A percentile compares a stretch with the other conserved stretches of the same genome.
Conservation (phyloP, 2,888 invertebrate species). For the Cephus rjabovi region DNA sequence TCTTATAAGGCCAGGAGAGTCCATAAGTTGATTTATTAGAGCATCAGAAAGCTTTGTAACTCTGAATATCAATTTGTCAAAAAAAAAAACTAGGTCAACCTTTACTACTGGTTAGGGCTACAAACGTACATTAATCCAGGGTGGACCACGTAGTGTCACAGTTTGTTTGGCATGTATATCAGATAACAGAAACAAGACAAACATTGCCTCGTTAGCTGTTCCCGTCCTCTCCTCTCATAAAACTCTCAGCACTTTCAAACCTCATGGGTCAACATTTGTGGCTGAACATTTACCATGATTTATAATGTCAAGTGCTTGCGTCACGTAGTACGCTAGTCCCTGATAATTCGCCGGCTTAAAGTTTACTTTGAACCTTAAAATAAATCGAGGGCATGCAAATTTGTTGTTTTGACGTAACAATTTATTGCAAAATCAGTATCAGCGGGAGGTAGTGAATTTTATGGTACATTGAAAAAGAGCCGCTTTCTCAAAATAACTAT, state of each 20-base stretch:
- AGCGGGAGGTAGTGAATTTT: background rate
- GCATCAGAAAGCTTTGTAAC: background rate
- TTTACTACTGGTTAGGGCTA: background rate
- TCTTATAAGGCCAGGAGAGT: background rate
- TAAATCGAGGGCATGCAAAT: background rate
- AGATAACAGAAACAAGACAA: constrained; percentile 21
- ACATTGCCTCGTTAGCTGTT: constrained; percentile 21
- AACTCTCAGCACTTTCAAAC: constrained; percentile 15
- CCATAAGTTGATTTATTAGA: background rate
- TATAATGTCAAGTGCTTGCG: constrained; percentile 11
- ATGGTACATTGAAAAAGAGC: background rate
- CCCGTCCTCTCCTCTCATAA: background rate
- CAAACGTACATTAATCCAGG: constrained; percentile 17
- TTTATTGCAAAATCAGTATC: background rate
- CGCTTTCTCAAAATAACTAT: background rate
- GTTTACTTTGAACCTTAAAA: background rate
- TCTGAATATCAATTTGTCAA: background rate
- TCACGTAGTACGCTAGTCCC: constrained; percentile 9
- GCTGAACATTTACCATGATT: constrained; percentile 12
- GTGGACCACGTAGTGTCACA: constrained; percentile 5
- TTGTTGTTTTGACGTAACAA: background rate
- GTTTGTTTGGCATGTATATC: constrained; percentile 23
- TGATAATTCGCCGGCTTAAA: background rate
- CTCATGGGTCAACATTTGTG: constrained; percentile 17
- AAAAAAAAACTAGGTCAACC: background rate